A percentile compares a stretch with the other conserved stretches of the same genome.
Conservation (phyloP, 1,140 invertebrate species). For the Battus philenor region DNA sequence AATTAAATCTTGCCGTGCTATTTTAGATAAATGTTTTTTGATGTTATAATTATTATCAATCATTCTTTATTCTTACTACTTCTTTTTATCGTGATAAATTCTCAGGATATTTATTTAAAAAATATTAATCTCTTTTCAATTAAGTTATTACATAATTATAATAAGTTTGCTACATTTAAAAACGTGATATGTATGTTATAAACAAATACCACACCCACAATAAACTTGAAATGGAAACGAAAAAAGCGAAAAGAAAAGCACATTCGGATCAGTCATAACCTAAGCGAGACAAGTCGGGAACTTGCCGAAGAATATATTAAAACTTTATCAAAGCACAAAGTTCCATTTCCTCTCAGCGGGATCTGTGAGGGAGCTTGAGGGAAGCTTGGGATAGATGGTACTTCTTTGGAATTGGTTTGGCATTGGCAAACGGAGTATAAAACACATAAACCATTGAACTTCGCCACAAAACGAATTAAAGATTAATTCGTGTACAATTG, state of each 20-base stretch:
- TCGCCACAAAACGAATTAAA: conserved; percentile 6
- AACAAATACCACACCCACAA: no score
- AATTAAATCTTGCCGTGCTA: no score
- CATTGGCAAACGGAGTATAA: conserved; percentile 20
- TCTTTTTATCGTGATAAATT: no score
- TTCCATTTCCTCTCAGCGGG: conserved; percentile 55
- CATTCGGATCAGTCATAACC: conserved; percentile 58
- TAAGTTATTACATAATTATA: no score
- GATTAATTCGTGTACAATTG: neutral
- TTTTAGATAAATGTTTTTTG: no score
- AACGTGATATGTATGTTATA: no score
- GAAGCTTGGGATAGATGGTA: conserved; percentile 30
- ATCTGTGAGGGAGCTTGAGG: conserved; percentile 30
- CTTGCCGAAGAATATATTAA: conserved; percentile 70
- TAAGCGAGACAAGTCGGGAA: conserved; percentile 50
- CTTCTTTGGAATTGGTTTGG: conserved; percentile 24
- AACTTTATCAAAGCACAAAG: conserved; percentile 69
- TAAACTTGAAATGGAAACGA: conserved; percentile 16
- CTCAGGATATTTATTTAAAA: no score
- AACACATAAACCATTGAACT: conserved; percentile 16
- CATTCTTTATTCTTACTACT: no score
- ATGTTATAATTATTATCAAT: no score
- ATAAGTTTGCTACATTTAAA: no score
- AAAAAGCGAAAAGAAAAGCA: conserved; percentile 24
- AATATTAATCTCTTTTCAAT: no score